A percentile compares a stretch with the other conserved stretches of the same genome.
Conservation (phyloP, 2,113 vertebrate genomes). For the Gobiocypris rarus region DNA sequence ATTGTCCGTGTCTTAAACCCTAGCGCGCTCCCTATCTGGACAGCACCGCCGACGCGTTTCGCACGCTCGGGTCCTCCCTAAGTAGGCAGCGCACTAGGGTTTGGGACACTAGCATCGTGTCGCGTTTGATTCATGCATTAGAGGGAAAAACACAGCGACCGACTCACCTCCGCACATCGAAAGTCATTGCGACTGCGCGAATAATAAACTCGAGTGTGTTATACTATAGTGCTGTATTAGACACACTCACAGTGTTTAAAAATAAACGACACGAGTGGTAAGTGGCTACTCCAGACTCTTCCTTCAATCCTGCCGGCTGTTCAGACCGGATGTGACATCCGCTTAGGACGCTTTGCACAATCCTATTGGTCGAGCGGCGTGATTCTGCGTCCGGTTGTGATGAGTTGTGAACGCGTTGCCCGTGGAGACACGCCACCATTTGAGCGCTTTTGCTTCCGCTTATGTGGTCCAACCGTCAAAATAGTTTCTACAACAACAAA, state of each 20-base stretch:
- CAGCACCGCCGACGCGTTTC: background rate
- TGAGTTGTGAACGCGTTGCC: background rate
- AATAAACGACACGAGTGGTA: slow-evolving; percentile 60
- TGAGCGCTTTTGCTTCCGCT: background rate
- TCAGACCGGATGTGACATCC: slow-evolving; percentile 80
- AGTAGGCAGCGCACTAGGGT: background rate
- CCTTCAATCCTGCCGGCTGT: slow-evolving; percentile 75
- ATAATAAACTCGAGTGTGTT: slow-evolving; percentile 38
- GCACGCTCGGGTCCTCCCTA: no score
- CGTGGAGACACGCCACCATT: no score
- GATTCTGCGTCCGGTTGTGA: slow-evolving; percentile 71
- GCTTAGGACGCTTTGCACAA: slow-evolving; percentile 79
- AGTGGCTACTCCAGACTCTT: slow-evolving; percentile 42
- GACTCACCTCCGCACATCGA: slow-evolving; percentile 94
- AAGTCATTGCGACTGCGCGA: slow-evolving; percentile 83
- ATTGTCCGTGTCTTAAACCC: background rate
- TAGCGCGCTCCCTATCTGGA: background rate
- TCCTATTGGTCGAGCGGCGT: slow-evolving; percentile 72
- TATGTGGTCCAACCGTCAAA: background rate
- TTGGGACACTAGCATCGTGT: background rate
- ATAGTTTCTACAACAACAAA: background rate
- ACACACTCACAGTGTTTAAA: slow-evolving; percentile 24
- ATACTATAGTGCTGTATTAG: no score
- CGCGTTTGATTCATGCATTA: slow-evolving; percentile 24
- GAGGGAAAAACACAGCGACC: background rate